These are phyloP conservation scores for Channa striata DNA, from an alignment of 2,797 vertebrate species.

Conservation along the genomic window DNA sequence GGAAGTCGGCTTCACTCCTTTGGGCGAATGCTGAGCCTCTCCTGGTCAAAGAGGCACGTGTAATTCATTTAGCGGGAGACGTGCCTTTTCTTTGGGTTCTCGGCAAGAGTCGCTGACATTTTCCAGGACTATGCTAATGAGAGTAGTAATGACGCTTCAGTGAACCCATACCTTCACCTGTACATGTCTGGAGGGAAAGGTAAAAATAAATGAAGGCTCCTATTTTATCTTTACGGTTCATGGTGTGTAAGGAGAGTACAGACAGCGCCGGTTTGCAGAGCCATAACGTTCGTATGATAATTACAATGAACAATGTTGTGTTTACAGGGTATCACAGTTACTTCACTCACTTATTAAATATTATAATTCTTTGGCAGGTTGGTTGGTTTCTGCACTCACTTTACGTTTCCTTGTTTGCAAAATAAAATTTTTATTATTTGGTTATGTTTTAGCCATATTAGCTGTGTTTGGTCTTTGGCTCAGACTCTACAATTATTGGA, in stretches of 20 bases:
- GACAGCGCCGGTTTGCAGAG: no score
- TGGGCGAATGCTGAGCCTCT: constrained; percentile 24
- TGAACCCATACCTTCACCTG: constrained; percentile 22
- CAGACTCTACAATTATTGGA: no score
- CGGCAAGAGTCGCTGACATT: constrained; percentile 18
- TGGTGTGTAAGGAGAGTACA: background rate
- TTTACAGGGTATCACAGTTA: no score
- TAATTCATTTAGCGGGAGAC: constrained; percentile 38
- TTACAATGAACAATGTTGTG: no score
- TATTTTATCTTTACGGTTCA: constrained; percentile 12
- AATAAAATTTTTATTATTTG: background rate
- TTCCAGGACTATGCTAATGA: constrained; percentile 44
- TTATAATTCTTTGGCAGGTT: background rate
- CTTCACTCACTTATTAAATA: no score
- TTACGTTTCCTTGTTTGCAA: background rate
- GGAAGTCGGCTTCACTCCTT: constrained; percentile 31
- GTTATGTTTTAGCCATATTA: background rate
- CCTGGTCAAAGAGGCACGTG: constrained; percentile 47
- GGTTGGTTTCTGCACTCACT: background rate
- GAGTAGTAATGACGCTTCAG: constrained; percentile 26
- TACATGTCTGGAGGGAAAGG: constrained; percentile 31
- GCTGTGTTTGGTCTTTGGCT: background rate
- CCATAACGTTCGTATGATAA: no score
- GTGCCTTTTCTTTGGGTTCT: constrained; percentile 36
- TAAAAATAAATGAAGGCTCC: constrained; percentile 45